Evolutionary conservation across 2,113 vertebrate species (phyloP).

Genomic region (Zapornia atra): DNA sequence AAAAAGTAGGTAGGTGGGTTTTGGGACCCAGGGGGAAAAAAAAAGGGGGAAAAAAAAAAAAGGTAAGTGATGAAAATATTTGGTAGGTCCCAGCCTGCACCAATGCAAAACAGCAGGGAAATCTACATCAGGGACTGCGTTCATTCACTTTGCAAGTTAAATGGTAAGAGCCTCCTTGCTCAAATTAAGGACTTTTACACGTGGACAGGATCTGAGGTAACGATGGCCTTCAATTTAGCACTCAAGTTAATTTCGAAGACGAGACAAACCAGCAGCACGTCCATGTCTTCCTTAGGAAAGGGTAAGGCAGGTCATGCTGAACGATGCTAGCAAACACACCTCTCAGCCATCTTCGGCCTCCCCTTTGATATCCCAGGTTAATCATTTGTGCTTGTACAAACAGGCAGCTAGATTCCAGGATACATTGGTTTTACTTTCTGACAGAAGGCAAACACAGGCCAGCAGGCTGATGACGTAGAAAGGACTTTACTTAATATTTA

Average conservation of each 20-base stretch:
- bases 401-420: slow-evolving; percentile 57
- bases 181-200: background rate
- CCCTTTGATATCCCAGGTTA: slow-evolving; percentile 22
- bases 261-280: background rate
- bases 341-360: background rate
- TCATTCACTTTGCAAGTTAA: background rate
- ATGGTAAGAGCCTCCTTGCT: background rate
- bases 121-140: background rate
- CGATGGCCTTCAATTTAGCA: background rate
- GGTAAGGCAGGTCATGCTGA: background rate
- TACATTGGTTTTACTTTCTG: slow-evolving; percentile 34
- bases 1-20: background rate
- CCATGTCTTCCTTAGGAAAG: background rate
- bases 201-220: background rate
- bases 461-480: background rate
- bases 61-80: background rate
- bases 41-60: too few species aligned
- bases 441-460: slow-evolving; percentile 54
- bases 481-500: slow-evolving; percentile 28
- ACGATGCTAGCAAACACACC: background rate
- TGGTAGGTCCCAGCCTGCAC: background rate
- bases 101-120: background rate
- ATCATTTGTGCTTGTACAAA: slow-evolving; percentile 49
- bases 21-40: background rate
- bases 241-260: background rate